phyloP scores from a whole-genome alignment of 2,113 vertebrate genomes.

The Maccullochella peelii region DNA sequence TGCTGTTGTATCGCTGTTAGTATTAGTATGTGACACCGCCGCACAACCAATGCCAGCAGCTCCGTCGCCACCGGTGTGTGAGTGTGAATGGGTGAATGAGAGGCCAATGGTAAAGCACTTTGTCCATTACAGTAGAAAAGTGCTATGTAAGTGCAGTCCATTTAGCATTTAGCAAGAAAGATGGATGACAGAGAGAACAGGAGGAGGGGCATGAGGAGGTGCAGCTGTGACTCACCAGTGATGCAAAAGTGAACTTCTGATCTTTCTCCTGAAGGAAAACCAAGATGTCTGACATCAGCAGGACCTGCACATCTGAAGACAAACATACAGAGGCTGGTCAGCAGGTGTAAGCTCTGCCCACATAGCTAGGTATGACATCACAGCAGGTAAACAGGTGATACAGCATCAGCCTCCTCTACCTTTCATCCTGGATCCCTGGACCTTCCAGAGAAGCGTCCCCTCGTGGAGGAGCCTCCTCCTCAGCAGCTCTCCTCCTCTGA shows the following conservation, averaged over 20 bases:
- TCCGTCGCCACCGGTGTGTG: too few relatives aligned
- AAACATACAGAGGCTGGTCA: constrained; percentile 12
- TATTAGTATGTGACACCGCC: too few relatives aligned
- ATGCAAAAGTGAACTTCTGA: constrained; percentile 92
- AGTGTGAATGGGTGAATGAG: too few relatives aligned
- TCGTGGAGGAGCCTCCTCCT: constrained; percentile 90
- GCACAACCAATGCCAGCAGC: too few relatives aligned
- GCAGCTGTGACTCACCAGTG: constrained; percentile 86
- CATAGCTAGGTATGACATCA: neutral
- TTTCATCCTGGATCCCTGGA: constrained; percentile 89
- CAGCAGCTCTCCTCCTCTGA: constrained; percentile 89
- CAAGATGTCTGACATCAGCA: constrained; percentile 94
- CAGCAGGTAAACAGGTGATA: neutral
- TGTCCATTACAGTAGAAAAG: too few relatives aligned
- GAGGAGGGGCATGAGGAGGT: neutral
- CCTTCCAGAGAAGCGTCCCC: constrained; percentile 91
- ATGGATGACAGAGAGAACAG: neutral
- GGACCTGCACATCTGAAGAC: constrained; percentile 89
- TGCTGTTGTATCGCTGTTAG: too few relatives aligned
- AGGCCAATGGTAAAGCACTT: too few relatives aligned
- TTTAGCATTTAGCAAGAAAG: too few relatives aligned
- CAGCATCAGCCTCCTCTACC: constrained; percentile 64
- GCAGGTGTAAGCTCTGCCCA: neutral
- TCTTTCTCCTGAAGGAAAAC: constrained; percentile 97
- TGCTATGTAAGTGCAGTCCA: too few relatives aligned